Conservation (phyloP, 1,140 invertebrate genomes). For the Eubasilissa regina region DNA sequence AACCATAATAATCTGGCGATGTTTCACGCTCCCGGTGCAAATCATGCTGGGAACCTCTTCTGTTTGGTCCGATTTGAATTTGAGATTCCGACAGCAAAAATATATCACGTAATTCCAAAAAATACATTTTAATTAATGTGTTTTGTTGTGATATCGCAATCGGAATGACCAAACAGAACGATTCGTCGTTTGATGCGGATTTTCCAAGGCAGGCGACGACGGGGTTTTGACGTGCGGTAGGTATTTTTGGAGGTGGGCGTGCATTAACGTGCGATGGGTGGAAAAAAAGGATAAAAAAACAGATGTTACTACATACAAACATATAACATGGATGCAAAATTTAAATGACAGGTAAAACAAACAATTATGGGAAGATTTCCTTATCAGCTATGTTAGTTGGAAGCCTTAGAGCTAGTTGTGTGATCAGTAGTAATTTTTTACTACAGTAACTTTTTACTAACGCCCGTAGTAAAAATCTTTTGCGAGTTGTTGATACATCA, state of each 20-base stretch:
- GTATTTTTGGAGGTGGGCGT: conserved; percentile 31
- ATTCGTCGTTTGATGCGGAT: conserved; percentile 12
- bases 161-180: conserved; percentile 33
- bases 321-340: too few relatives aligned
- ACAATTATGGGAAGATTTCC: too few relatives aligned
- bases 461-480: too few relatives aligned
- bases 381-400: conserved; percentile 39
- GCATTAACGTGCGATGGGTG: conserved; percentile 48
- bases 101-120: too few relatives aligned
- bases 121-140: too few relatives aligned
- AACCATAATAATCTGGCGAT: conserved; percentile 77
- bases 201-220: conserved; percentile 16
- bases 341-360: conserved; percentile 57
- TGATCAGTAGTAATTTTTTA: too few relatives aligned
- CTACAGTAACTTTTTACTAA: too few relatives aligned
- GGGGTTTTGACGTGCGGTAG: conserved; percentile 28
- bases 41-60: conserved; percentile 79
- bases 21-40: conserved; percentile 74
- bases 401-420: too few relatives aligned
- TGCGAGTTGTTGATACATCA: too few relatives aligned
- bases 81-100: conserved; percentile 24
- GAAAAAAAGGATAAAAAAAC: conserved; percentile 48
- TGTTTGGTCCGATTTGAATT: conserved; percentile 37
- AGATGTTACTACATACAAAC: conserved; percentile 41
- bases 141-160: conserved; percentile 7